Evolutionary conservation across 2,888 invertebrate species (phyloP).

Genomic region (Tinea pellionella): DNA sequence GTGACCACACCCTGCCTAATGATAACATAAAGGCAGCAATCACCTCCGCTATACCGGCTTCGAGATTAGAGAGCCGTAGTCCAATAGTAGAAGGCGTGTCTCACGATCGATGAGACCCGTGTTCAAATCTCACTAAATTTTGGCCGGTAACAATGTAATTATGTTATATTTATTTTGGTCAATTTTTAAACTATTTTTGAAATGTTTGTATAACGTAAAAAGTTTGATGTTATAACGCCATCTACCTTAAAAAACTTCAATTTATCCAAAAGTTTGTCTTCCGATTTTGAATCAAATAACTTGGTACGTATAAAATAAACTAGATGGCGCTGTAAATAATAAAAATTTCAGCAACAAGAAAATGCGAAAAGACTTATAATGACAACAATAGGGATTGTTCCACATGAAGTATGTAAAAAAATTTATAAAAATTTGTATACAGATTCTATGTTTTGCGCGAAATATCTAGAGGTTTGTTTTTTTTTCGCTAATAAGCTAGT

Average conservation of each 20-base stretch:
- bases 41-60: too few species aligned
- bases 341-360: neutral
- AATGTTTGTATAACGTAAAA: too few species aligned
- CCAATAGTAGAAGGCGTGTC: too few species aligned
- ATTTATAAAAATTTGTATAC: conserved; percentile 27
- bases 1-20: too few species aligned
- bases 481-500: neutral
- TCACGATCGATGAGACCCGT: too few species aligned
- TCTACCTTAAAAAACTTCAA: neutral
- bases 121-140: too few species aligned
- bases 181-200: too few species aligned
- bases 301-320: neutral
- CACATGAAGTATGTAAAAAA: conserved; percentile 26
- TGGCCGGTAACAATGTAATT: too few species aligned
- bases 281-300: too few species aligned
- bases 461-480: conserved; percentile 31
- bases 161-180: too few species aligned
- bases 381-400: conserved; percentile 33
- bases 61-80: too few species aligned
- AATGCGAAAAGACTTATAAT: conserved; percentile 28
- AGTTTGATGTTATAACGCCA: conserved; percentile 18
- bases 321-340: neutral
- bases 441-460: conserved; percentile 41
- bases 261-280: neutral
- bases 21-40: too few species aligned